Percentiles rank a stretch among this genome's conserved stretches.
These are phyloP conservation scores for Tinamus major DNA, from an alignment of 2,797 vertebrate genomes.

Conservation along the genomic window DNA sequence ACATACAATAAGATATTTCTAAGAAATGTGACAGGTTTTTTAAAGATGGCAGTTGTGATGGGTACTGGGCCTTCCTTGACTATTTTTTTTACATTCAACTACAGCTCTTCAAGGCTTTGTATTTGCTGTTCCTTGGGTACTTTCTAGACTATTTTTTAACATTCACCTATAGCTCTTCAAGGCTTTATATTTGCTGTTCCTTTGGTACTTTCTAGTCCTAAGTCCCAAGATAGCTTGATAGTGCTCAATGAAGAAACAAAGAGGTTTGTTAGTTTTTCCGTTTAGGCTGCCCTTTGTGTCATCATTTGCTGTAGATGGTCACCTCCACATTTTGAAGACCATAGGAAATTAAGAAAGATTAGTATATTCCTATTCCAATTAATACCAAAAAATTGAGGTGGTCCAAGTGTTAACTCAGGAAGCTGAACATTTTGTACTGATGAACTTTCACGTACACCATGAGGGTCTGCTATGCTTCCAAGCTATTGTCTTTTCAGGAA, in stretches of 20 bases:
- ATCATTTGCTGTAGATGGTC: neutral
- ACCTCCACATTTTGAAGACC: neutral
- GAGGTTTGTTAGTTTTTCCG: neutral
- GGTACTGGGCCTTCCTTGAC: neutral
- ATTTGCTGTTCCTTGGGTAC: neutral
- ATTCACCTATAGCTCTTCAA: neutral
- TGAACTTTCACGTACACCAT: neutral
- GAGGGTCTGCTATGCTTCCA: neutral
- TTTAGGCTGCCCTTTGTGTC: neutral
- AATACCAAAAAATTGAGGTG: neutral
- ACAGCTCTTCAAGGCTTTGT: neutral
- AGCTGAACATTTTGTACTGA: neutral
- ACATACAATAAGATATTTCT: neutral
- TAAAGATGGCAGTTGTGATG: rapidly evolving
- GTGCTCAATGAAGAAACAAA: neutral
- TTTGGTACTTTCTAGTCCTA: neutral
- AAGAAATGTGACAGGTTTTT: neutral
- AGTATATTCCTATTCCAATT: neutral
- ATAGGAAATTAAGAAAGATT: neutral
- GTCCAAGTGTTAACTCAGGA: neutral
- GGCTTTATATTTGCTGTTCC: neutral
- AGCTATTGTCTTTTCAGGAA: neutral
- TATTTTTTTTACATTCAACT: neutral
- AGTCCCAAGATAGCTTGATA: neutral
- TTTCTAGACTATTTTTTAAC: neutral